Base-by-base conservation (phyloP, 92 coral and sea anemone genomes). In the Heteractis magnifica region DNA sequence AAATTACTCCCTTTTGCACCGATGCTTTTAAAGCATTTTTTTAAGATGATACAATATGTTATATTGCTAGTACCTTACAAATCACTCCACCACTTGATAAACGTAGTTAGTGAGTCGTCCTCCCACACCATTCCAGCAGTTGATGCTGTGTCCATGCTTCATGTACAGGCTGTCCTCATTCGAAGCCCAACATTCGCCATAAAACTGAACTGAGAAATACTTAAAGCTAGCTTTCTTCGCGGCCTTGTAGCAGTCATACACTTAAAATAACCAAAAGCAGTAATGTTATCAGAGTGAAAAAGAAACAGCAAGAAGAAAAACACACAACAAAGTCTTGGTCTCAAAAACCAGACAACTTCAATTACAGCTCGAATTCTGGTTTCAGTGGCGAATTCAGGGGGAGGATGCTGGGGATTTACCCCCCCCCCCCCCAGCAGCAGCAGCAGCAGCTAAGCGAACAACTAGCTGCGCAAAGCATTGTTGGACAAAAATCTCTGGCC, bases 101-200 rank as follows among this genome's bases (percentile, higher is more conserved):
- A 91, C 97, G 76, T 93, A 93, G 84, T 91, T 93, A 0, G 94
- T 84, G 74, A 64, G 65, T 23, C 58, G 84, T 52, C 83, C 83
- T 21, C 94, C 97, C 16, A 93, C 97, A 19, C 97, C 97, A 48
- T 84, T 93, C 97, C 97, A 93, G 78, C 97, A 93, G 8, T 75
- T 51, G 10, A 76, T 56, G 53, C 92, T 82, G 77, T 90, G 81
- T 19, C 97, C 94, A 70, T 91, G 84, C 84, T 81, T 86, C 77
- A 70, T 78, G 84, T 85, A 93, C 56, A 77, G 76, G 19, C 81
- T 58, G 6, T 64, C 88, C 50, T 82, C 90, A 70, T 91, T 81
- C 15, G 92, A 85, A 7, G 90, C 98, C 98, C 98, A 94, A 60
- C 98, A 94, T 80, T 94, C 98, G 48, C 97, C 98, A 50, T 83